Conservation (phyloP, 2,113 vertebrate genomes). For the Chloebia gouldiae region DNA sequence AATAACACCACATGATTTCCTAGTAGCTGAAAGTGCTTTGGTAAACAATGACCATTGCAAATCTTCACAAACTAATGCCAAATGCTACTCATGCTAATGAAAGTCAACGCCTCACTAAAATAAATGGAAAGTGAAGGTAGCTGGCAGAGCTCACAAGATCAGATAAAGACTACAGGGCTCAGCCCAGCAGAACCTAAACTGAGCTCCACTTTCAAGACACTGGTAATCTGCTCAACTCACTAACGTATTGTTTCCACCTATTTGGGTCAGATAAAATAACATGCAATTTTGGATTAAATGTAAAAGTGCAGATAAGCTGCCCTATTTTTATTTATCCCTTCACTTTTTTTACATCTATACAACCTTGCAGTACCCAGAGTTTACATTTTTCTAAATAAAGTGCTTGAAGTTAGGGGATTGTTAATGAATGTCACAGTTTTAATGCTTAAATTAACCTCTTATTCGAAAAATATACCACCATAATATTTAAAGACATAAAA, state of each 20-base stretch:
- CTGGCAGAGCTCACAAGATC: not conserved
- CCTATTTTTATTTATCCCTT: slow-evolving; percentile 21
- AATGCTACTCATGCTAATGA: not conserved
- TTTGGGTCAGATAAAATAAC: slow-evolving; percentile 11
- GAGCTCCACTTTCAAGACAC: not conserved
- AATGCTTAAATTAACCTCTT: not conserved
- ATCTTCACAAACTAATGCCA: not conserved
- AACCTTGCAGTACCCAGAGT: not conserved
- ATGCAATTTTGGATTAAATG: not conserved
- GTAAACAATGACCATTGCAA: not conserved
- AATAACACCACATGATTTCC: not conserved
- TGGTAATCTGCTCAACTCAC: not conserved
- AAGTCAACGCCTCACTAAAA: not conserved
- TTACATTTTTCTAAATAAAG: not conserved
- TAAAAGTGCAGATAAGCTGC: not conserved
- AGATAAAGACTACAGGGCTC: not conserved
- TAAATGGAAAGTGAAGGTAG: not conserved
- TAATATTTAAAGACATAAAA: not conserved
- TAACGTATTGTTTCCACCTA: not conserved
- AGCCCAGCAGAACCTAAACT: not conserved
- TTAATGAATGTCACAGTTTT: not conserved
- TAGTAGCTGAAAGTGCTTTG: not conserved
- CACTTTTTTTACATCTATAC: not conserved
- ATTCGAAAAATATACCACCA: not conserved
- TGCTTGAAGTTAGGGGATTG: not conserved